Evolutionary conservation across 2,113 vertebrate species (phyloP).

Genomic region (Oncorhynchus gorbuscha): DNA sequence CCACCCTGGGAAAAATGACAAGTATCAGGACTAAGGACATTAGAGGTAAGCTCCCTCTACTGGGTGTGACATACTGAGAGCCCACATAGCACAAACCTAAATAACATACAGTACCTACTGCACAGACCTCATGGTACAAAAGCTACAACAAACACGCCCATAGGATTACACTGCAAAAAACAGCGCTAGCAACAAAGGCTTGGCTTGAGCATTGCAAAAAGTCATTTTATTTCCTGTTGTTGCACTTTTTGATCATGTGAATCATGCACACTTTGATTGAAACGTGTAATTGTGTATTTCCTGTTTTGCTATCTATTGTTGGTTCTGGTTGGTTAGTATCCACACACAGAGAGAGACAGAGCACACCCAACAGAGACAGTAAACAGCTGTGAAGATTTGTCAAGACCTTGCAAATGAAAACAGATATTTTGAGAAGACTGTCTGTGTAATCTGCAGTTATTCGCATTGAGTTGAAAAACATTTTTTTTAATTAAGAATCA

Average conservation of each 20-base stretch:
- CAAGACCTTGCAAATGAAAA: constrained; percentile 1
- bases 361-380: background rate
- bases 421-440: no score
- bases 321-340: background rate
- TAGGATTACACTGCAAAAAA: background rate
- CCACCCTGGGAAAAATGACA: constrained; percentile 17
- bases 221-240: background rate
- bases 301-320: background rate
- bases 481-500: no score
- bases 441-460: no score
- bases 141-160: background rate
- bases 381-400: background rate
- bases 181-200: background rate
- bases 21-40: constrained; percentile 5
- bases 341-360: background rate
- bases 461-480: no score
- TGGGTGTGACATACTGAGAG: background rate
- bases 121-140: background rate
- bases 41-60: constrained; percentile 5
- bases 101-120: constrained; percentile 5
- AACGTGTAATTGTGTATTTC: background rate
- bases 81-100: constrained; percentile 7
- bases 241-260: background rate
- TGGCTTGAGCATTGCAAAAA: background rate
- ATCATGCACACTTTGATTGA: background rate